Evolutionary conservation across 2,113 vertebrate genomes (phyloP), one percentile per base, ranked within the genome.

Genomic region (Chaetodon trifascialis): DNA sequence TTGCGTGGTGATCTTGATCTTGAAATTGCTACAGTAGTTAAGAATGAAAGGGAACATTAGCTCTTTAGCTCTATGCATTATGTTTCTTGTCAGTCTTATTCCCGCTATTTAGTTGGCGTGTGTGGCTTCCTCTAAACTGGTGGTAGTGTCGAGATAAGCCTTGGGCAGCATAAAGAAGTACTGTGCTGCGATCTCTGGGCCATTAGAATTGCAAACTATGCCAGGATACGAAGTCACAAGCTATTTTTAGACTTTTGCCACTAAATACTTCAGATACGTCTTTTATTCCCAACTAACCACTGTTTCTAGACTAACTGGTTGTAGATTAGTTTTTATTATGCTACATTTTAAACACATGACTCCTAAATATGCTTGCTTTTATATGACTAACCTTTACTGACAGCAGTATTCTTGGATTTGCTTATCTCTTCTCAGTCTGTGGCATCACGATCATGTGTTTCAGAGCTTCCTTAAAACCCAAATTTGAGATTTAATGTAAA

Each of bases 131-230:
- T 70, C 63, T 58, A 19, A 73, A 52, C 15, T 55, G 30, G 72
- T 54, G 51, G 52, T 51, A 72, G 15, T 46, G 64, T 77, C 47
- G 73, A 72, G 79, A 82, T 84, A 76, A 76, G 76, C 44, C 56
- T 70, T 76, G 78, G 19, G 60, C n/a, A 73, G 64, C 66, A 86
- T 79, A 90, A 93, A 87, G 71, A 80, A 68, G 51, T 56, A 42
- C 63, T 88, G 73, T 88, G 30, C 84, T 1, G 4, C 60, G 49
- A 17, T 84, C 55, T 38, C 66, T 25, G 21, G 38, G 44, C 69
- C 70, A 86, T 91, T 90, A 90, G 82, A 86, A 87, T 89, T 63
- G 69, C 86, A 90, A 91, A 93, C 74, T 63, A n/a, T 80, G 66
- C 17, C 58, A 58, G 52, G 77, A 68, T 79, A 66, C 70, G 54